A percentile compares a stretch with the other conserved stretches of the same genome.
phyloP scores from a whole-genome alignment of 2,113 vertebrate genomes.

The Rafetus swinhoei region DNA sequence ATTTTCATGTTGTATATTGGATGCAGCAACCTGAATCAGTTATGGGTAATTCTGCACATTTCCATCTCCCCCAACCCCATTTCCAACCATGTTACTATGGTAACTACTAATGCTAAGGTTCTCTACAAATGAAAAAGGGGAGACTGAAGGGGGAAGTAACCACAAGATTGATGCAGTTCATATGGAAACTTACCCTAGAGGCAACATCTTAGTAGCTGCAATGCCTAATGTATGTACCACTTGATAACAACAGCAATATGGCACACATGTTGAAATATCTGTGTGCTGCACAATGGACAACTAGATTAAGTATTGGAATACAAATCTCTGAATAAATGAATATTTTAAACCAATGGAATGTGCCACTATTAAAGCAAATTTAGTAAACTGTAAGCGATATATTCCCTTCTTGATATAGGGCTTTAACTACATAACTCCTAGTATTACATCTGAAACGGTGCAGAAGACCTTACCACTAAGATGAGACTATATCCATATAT shows the following conservation, averaged over 20 bases:
- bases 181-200: conserved; percentile 54
- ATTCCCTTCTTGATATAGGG: background rate
- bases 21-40: background rate
- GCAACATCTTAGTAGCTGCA: background rate
- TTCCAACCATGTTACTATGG: conserved; percentile 51
- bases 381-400: background rate
- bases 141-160: conserved; percentile 12
- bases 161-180: conserved; percentile 43
- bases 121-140: conserved; percentile 56
- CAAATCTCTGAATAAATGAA: background rate
- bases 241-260: conserved; percentile 11
- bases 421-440: background rate
- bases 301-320: conserved; percentile 36
- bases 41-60: conserved; percentile 1
- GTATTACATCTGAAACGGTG: background rate
- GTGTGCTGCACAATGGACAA: conserved; percentile 13
- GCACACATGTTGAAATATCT: conserved; percentile 30
- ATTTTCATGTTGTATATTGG: background rate
- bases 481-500: background rate
- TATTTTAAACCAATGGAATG: conserved; percentile 51
- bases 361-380: background rate
- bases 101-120: conserved; percentile 36
- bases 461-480: background rate
- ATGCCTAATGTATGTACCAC: background rate
- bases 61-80: conserved; percentile 7